Evolutionary conservation across 2,797 vertebrate species (phyloP).

Genomic region (Mormyrops boulengeri): DNA sequence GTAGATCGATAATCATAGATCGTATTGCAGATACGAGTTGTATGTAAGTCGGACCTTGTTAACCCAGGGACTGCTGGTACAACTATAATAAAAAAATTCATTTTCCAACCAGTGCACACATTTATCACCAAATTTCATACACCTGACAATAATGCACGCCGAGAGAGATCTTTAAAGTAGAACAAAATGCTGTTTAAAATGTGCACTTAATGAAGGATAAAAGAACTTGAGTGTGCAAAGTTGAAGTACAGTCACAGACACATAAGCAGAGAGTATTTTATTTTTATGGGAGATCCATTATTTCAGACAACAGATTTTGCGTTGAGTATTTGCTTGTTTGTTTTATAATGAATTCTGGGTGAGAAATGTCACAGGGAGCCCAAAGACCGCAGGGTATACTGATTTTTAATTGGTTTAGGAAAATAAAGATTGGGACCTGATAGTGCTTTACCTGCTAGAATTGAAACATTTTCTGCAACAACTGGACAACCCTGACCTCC

Average conservation of each 20-base stretch:
- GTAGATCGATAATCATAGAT: neutral
- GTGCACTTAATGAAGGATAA: neutral
- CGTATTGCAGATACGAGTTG: neutral
- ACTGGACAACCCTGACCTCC: neutral
- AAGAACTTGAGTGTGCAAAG: neutral
- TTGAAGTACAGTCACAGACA: neutral
- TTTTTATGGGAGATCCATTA: neutral
- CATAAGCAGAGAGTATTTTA: neutral
- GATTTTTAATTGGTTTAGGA: neutral
- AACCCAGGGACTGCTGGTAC: neutral
- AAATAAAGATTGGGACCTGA: neutral
- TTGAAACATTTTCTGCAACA: neutral
- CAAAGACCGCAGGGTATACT: neutral
- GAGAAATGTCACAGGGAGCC: neutral
- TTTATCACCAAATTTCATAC: neutral
- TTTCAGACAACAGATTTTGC: neutral
- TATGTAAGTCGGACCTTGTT: neutral
- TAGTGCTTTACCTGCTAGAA: neutral
- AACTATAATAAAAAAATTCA: neutral
- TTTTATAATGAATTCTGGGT: neutral
- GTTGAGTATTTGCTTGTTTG: neutral
- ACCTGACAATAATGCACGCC: neutral
- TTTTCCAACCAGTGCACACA: neutral
- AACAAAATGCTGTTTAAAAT: neutral
- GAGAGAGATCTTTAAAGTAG: neutral